Evolutionary conservation across 92 coral and sea anemone genomes (phyloP), one percentile per base, ranked within the genome.

Genomic region (Zoanthus gigantus): DNA sequence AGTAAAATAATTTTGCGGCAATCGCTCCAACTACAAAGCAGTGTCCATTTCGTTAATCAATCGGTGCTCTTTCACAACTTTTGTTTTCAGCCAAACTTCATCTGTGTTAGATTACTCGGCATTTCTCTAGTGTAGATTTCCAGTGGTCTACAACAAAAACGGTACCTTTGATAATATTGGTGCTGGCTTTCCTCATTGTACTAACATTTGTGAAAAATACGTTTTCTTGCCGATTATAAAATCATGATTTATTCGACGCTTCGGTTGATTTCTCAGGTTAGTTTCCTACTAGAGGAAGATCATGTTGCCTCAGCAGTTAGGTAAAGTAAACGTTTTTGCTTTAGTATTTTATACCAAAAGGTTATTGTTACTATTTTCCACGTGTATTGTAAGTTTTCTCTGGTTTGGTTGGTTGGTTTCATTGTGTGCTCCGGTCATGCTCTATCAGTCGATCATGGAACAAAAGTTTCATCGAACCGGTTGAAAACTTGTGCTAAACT

Each of bases 21-120:
- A 50, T 46, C 85, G 74, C 28, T 66, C 45, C 47, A 81, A 68
- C 85, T 81, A 66, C 85, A 81, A 81, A 81, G 85, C 85, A 66
- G 30, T 52, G 42, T 76, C 82, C 67, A 77, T 79, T 79, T 68
- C 83, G 83, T 28, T 79, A 63, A 60, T 46, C 61, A 66, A 48
- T 81, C 85, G 85, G 85, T 42, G 75, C 60, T 29, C 85, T 81
- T 81, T 81, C 85, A 81, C 30, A 81, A 66, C 58, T 81, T 71
- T 28, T 81, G 85, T 81, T 45, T 66, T 81, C 30, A 46, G 60
- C 85, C n/a, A 50, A 6, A 0, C 56, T 53, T 81, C 75, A 81
- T 53, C 85, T 81, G 85, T 81, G 60, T 65, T 46, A 81, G 60
- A 81, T 81, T 81, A 81, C 85, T 63, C 8, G 56, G 65, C 60